Evolutionary conservation across 2,797 vertebrate species (phyloP).

Genomic region (Gymnoscopelus braueri): DNA sequence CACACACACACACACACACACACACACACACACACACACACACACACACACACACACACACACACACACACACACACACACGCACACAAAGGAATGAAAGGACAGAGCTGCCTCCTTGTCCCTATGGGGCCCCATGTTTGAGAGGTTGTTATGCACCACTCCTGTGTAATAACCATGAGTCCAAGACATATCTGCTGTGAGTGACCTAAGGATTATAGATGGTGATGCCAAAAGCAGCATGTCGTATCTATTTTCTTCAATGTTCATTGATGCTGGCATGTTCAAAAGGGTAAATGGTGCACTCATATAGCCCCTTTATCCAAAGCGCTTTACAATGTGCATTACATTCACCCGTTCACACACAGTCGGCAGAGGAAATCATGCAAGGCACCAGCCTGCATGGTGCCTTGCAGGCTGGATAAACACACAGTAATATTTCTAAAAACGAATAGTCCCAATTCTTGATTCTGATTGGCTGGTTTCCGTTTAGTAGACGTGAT

Average conservation of each 20-base stretch:
- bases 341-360: too few relatives aligned
- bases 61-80: background rate
- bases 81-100: constrained; percentile 10
- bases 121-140: constrained; percentile 25
- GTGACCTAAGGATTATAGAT: background rate
- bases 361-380: too few relatives aligned
- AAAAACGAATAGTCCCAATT: too few relatives aligned
- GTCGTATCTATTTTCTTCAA: background rate
- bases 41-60: background rate
- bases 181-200: too few relatives aligned
- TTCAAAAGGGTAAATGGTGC: too few relatives aligned
- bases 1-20: background rate
- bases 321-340: too few relatives aligned
- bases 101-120: constrained; percentile 1
- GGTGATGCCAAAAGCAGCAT: background rate
- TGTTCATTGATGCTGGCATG: background rate
- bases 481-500: too few relatives aligned
- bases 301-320: too few relatives aligned
- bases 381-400: too few relatives aligned
- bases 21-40: background rate
- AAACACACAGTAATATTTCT: too few relatives aligned
- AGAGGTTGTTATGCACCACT: constrained; percentile 5
- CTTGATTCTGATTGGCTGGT: too few relatives aligned
- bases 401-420: too few relatives aligned
- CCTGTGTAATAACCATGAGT: constrained; percentile 10